phyloP scores from a whole-genome alignment of 2,113 vertebrate species.

The Symphodus melops region DNA sequence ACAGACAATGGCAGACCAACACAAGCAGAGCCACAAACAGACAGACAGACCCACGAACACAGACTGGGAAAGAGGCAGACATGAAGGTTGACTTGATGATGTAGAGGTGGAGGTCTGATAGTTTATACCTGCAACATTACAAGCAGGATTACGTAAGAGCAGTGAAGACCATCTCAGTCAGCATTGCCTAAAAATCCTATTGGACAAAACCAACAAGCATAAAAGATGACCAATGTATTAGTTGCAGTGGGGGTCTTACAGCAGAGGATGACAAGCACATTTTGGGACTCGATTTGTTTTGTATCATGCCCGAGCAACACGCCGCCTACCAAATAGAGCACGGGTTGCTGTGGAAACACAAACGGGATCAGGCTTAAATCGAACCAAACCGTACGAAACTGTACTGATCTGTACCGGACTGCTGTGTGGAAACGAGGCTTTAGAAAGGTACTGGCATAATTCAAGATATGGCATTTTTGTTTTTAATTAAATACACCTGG shows the following conservation, averaged over 20 bases:
- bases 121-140: conserved; percentile 62
- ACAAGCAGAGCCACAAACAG: conserved; percentile 9
- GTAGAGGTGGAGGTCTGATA: conserved; percentile 57
- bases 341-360: too few relatives aligned
- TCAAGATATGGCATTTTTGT: too few relatives aligned
- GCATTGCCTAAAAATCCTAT: conserved; percentile 40
- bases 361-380: too few relatives aligned
- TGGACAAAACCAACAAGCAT: conserved; percentile 7
- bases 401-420: too few relatives aligned
- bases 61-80: conserved; percentile 19
- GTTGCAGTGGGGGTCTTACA: conserved; percentile 31
- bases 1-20: background rate
- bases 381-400: too few relatives aligned
- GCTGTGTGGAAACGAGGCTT: too few relatives aligned
- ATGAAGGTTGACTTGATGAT: conserved; percentile 31
- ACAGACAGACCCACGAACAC: background rate
- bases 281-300: conserved; percentile 1
- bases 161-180: conserved; percentile 27
- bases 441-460: too few relatives aligned
- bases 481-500: too few relatives aligned
- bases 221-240: conserved; percentile 3
- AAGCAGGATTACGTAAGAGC: conserved; percentile 67
- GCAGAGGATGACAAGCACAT: conserved; percentile 25
- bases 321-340: too few relatives aligned
- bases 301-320: too few relatives aligned